Evolutionary conservation across 2,888 invertebrate species (phyloP), one percentile per base, ranked within the genome.

Genomic region (Hyles lineata): DNA sequence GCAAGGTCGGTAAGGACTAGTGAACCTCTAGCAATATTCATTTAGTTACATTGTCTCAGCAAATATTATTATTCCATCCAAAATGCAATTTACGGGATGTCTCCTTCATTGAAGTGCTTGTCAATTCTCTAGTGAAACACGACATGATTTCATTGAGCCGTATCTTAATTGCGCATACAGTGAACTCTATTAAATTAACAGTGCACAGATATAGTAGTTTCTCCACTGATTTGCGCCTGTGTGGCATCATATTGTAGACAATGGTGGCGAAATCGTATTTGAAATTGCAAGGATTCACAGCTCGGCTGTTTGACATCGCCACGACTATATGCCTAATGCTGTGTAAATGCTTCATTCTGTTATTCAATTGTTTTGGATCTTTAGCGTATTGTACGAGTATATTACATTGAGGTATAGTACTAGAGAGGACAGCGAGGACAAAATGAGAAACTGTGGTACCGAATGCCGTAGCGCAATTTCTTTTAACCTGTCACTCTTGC

Each of bases 131-230:
- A 21, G 23, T 67, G 50, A 50, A 67, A 50, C 43, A 67, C 67
- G 23, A 35, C 35, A 35, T 67, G 50, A 67, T 67, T 67, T 23
- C 50, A 67, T 43, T 67, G 23, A 25, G 23, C 23, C 35, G 15
- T 67, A 50, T 50, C 67, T 67, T 67, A 67, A 50, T 67, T 67
- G 50, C 43, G 67, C 50, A 50, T 50, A 23, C 43, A 23, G 67
- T 67, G 43, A 23, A 67, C 63, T 63, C 35, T 63, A 63, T 63
- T 43, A 67, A 67, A 23, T 50, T 25, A 67, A 50, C 17, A 67
- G 23, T 50, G 50, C 50, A 67, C 15, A 50, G 15, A 50, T 50
- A 23, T 23, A 67, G 43, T 8, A 23, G 23, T 67, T 67, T 8
- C 50, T 50, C 9, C 23, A 43, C 43, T 67, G 21, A 67, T 67